Base-by-base conservation (phyloP, 1,140 invertebrate genomes). In the Dermatophagoides farinae region DNA sequence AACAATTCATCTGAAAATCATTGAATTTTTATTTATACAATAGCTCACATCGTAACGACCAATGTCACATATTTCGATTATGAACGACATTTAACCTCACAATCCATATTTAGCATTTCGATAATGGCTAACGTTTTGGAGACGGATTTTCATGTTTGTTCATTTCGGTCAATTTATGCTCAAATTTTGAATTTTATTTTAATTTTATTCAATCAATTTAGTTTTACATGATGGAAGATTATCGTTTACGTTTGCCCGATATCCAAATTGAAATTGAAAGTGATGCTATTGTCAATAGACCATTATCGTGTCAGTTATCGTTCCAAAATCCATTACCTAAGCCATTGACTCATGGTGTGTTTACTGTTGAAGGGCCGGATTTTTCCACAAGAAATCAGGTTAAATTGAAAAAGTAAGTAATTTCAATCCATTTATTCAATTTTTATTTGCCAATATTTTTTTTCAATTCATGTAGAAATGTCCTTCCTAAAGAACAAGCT, bases 141-240 rank as follows among this genome's bases (percentile, higher is more conserved):
- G 50, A 89, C 81, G 0, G 80, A 85, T 49, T 90, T 81, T 68
- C 86, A 60, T 11, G 57, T 59, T 31, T 31, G 31, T 31, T 31
- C 8, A 31, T 31, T 31, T 31, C 8, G 2, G 31, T 31, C 8
- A n/a, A 37, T 23, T 23, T 51, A 41, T 57, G 31, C 16, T 57
- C 51, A 31, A 20, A 12, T 55, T 57, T 22, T 57, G 12, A 57
- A 2, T 37, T 37, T 57, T 11, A 58, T 37, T 22, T 6, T 57
- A 2, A 40, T 37, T n/a, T 43, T 57, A 37, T 41, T 43, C 12
- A 11, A 31, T 50, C 9, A 16, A 31, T 23, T 47, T 38, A 90
- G 67, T 91, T 87, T 68, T 88, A 85, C 66, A 85, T 84, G 0
- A 84, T 88, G 72, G 86, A 89, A 67, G 86, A 90, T 71, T 89